A percentile compares a stretch with the other conserved stretches of the same genome.
Evolutionary conservation across 1,140 invertebrate species (phyloP).

Genomic region (Cydia amplana): DNA sequence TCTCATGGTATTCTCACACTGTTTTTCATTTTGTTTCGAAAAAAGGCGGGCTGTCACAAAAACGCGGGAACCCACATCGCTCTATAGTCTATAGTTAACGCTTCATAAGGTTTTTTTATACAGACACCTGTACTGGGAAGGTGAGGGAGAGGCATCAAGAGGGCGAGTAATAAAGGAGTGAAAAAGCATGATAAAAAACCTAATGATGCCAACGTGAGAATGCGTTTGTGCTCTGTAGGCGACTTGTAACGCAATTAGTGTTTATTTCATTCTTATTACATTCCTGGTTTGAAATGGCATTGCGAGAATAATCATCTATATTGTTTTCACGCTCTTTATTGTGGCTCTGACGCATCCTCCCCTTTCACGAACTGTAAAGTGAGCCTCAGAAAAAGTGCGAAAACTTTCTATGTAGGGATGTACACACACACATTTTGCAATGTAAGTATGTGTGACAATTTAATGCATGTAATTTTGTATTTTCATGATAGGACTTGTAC

Average conservation of each 20-base stretch:
- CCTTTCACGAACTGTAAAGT: too few species aligned
- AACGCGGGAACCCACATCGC: conserved; percentile 43
- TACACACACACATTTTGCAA: too few species aligned
- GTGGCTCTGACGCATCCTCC: background rate
- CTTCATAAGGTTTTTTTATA: conserved; percentile 47
- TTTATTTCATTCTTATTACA: conserved; percentile 37
- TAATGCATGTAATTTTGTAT: too few species aligned
- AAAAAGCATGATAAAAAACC: conserved; percentile 53
- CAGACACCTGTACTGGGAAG: conserved; percentile 53
- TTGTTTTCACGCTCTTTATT: background rate
- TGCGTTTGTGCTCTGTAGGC: conserved; percentile 35
- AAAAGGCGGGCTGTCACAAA: conserved; percentile 39
- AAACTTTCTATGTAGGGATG: too few species aligned
- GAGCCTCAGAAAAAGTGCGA: too few species aligned
- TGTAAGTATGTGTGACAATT: too few species aligned
- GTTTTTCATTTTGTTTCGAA: conserved; percentile 19
- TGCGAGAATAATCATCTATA: background rate
- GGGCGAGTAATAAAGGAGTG: conserved; percentile 40
- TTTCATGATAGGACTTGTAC: too few species aligned
- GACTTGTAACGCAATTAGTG: conserved; percentile 34
- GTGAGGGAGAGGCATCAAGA: conserved; percentile 45
- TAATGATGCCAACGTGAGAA: conserved; percentile 60
- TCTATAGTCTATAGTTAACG: conserved; percentile 40
- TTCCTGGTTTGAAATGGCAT: conserved; percentile 36
- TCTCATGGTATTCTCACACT: conserved; percentile 16